Evolutionary conservation across 1,140 invertebrate species (phyloP), one percentile per base, ranked within the genome.

Genomic region (Trichomalopsis sarcophagae): DNA sequence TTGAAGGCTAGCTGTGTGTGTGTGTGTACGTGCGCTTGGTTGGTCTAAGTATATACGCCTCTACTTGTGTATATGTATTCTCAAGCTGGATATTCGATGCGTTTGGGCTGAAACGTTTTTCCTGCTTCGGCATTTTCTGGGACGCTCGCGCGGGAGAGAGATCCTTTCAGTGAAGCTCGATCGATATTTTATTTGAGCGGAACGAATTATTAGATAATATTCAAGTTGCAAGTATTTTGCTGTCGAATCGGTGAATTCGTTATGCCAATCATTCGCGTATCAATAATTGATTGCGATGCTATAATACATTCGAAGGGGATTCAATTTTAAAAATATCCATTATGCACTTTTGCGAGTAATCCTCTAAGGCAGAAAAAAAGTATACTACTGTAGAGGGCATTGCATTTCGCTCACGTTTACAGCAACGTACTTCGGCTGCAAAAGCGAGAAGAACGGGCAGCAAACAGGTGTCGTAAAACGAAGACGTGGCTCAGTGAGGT

Each of bases 391-490:
- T 4, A 55, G 1, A 55, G 50, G 55, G 21, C 7, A 62, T 62
- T 62, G 3, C 17, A 21, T 62, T 21, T 62, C 4, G 21, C 55
- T 62, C 55, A 62, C 55, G 55, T 62, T 21, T 21, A 40, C 44
- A 76, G 21, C n/a, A 14, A 66, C 50, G 50, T 66, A 79, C 47
- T 66, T 66, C 1, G 11, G n/a, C 50, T 79, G 80, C 7, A 50
- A 81, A 76, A 47, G 1, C 30, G 17, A 84, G 36, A 68, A 84
- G 76, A 84, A 84, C 44, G 76, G 17, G 33, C 27, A 23, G 74
- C 75, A 86, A 86, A 86, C 75, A 86, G 85, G 81, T 86, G 81
- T 80, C 75, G 76, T 86, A 86, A 86, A 78, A 62, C 68, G 66
- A 74, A 36, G 33, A 86, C 78, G 85, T 82, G 68, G 75, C n/a